Base-by-base conservation (phyloP, 64 coral and sea anemone genomes). In the Exaiptasia diaphana region DNA sequence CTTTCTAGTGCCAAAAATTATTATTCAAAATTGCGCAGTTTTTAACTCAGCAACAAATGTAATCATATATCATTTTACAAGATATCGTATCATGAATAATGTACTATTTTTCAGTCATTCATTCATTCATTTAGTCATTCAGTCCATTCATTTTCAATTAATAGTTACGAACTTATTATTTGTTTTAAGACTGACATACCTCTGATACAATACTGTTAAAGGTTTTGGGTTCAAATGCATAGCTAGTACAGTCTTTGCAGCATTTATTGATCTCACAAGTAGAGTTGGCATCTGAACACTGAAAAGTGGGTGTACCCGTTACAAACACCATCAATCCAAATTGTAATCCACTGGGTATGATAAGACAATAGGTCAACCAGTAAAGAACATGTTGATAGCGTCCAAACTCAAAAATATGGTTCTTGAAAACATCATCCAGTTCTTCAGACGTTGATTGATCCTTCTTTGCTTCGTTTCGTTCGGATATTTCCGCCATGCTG, bases 371-470 rank as follows among this genome's bases (percentile, higher is more conserved):
- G 2, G 69, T 59, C 8, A 57, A 62, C 29, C 57, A 85, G 24
- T 85, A 85, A 12, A 85, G 41, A 17, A 85, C 36, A 21, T 64
- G 73, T 18, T 85, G 82, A 55, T 71, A 85, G 17, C 25, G 49
- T 5, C 82, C 82, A 23, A 85, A 85, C 70, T 85, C 82, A 1
- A 57, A 57, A 14, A 85, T 59, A 58, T 85, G 62, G 13, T 57
- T 50, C 55, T 65, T 65, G 32, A 85, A 85, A 25, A 85, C 41
- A 74, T 85, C 82, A 41, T 85, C 82, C 73, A 85, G 63, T 36
- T 63, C 68, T n/a, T 62, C 7, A 1, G 52, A 12, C 14, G 6
- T 38, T 6, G 4, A 3, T 2, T 62, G 23, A 29, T 24, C 34
- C 61, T 65, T 65, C 61, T 38, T 9, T 13, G 2, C 30, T 35